Evolutionary conservation across 2,888 invertebrate genomes (phyloP), one percentile per base, ranked within the genome.

Genomic region (Bhutanitis thaidina): DNA sequence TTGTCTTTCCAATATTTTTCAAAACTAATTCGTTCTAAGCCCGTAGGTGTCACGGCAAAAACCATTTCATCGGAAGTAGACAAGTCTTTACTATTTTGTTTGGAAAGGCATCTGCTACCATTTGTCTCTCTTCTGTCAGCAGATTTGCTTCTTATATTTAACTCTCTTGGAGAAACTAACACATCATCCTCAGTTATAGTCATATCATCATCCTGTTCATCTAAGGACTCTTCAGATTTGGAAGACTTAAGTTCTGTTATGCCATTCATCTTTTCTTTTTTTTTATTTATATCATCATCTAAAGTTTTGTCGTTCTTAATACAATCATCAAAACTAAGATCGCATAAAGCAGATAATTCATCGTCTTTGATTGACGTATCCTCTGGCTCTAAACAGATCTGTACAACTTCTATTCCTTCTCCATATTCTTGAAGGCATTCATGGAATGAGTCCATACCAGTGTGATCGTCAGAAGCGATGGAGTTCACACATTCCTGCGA

Each of bases 391-490:
- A 92, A 79, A 60, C 91, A 92, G 64, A 92, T 92, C 62, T 92
- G 91, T 10, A 92, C 91, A 3, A 91, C 91, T 69, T 92, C 92
- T 48, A 92, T 61, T 13, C 92, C 92, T 66, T 92, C 92, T 4
- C 92, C 92, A 59, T 92, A 92, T 63, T 92, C 92, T 69, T 92
- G 92, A 37, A 92, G 87, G 61, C 92, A 92, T 72, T 92, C 92
- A 68, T 92, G 92, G 62, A 91, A 92, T 38, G 92, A 92, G 52
- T 92, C 92, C 76, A 92, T 86, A 36, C 92, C 92, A 0, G 92
- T 92, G 64, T 92, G 91, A 60, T 92, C 92, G 50, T 92, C 92
- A 30, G 91, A 91, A 5, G 90, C 91, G 48, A 91, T 72, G 1
- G 92, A 92, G 64, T 90, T 90, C 51, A 90, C 70, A 61, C 81